A percentile compares a stretch with the other conserved stretches of the same genome.
These are phyloP conservation scores for Anas bahamensis DNA, from an alignment of 2,797 vertebrate genomes.

Conservation along the genomic window DNA sequence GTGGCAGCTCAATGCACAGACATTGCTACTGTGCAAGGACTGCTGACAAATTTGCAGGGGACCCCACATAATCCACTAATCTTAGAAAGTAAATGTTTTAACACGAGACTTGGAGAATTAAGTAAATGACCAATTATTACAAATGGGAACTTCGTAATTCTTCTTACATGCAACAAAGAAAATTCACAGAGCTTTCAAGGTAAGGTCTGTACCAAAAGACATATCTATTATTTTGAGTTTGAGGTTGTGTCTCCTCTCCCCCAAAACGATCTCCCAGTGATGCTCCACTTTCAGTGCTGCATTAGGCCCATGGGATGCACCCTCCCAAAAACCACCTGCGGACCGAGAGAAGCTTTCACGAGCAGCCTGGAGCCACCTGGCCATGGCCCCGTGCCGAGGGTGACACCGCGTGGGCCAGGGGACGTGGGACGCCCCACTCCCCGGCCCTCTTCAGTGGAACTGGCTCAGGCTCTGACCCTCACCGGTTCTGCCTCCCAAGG, in stretches of 20 bases:
- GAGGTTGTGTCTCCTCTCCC: background rate
- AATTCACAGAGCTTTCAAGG: background rate
- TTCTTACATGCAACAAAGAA: background rate
- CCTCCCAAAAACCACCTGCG: background rate
- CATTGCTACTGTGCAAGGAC: background rate
- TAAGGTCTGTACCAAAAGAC: background rate
- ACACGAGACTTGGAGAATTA: background rate
- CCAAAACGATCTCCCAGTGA: rapidly evolving
- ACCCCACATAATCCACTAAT: background rate
- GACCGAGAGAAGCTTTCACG: background rate
- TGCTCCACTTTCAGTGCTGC: background rate
- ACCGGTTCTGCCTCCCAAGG: background rate
- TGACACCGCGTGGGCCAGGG: background rate
- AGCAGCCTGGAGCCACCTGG: background rate
- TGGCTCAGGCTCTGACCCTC: background rate
- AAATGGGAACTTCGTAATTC: background rate
- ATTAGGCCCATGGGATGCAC: background rate
- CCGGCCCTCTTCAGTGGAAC: too few species aligned
- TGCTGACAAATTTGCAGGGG: background rate
- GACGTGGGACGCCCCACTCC: too few species aligned
- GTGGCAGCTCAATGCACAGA: background rate
- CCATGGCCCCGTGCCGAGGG: background rate
- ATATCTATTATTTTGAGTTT: background rate
- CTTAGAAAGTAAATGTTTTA: background rate
- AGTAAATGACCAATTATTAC: background rate